phyloP scores from a whole-genome alignment of 1,140 invertebrate genomes.

The Cyrtorhinus lividipennis region DNA sequence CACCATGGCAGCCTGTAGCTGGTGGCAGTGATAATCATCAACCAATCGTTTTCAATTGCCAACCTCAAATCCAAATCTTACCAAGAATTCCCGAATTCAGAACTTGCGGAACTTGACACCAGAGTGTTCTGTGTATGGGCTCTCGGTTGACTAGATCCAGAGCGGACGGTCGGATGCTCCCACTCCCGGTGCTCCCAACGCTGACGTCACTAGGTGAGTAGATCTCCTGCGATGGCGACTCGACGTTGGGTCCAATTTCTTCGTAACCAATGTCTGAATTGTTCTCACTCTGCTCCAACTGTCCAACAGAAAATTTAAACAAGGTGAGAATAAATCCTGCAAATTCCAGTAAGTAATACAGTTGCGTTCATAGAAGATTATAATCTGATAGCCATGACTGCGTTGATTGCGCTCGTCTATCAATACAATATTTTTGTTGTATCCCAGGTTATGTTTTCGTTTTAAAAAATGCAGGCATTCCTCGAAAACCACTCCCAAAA shows the following conservation, averaged over 20 bases:
- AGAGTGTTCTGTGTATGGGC: conserved; percentile 56
- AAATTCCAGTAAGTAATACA: conserved; percentile 38
- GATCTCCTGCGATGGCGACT: not conserved
- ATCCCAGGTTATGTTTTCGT: no score
- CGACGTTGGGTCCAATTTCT: conserved; percentile 8
- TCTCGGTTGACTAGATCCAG: conserved; percentile 50
- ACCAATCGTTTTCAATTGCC: no score
- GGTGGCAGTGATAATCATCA: no score
- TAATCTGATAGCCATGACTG: no score
- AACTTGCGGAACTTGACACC: conserved; percentile 89
- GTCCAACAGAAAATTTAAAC: conserved; percentile 36
- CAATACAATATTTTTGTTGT: no score
- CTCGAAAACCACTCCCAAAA: no score
- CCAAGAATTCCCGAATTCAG: conserved; percentile 55
- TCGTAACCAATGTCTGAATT: conserved; percentile 2
- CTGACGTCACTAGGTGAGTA: not conserved
- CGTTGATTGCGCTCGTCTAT: no score
- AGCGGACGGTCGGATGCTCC: conserved; percentile 36
- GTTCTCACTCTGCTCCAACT: conserved; percentile 3
- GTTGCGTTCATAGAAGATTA: conserved; percentile 1
- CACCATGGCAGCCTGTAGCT: no score
- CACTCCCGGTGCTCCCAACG: not conserved
- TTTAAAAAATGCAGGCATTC: no score
- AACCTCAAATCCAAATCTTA: no score
- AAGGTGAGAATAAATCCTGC: no score